Conservation (phyloP, 2,113 vertebrate genomes). For the Riparia riparia region DNA sequence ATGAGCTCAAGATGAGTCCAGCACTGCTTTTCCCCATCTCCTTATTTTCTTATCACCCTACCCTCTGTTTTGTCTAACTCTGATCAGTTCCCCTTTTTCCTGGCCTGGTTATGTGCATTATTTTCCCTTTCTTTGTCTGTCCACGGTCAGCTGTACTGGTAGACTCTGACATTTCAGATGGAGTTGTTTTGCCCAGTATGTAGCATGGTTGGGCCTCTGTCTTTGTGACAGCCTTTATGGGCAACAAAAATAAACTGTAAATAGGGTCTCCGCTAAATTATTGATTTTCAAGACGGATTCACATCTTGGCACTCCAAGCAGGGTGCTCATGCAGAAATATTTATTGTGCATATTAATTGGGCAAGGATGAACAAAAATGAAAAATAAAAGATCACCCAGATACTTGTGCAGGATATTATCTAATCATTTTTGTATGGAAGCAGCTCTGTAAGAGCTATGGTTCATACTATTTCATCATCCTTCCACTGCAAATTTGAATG, state of each 20-base stretch:
- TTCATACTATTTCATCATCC: neutral
- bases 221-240: neutral
- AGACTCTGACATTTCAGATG: neutral
- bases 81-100: neutral
- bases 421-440: neutral
- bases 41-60: neutral
- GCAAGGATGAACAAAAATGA: neutral
- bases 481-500: slow-evolving; percentile 21
- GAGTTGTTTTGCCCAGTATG: neutral
- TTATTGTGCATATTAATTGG: neutral
- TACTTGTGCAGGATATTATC: neutral
- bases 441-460: neutral
- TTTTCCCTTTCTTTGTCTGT: neutral
- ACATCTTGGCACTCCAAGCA: neutral
- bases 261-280: neutral
- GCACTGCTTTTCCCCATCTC: neutral
- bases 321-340: neutral
- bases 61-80: neutral
- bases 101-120: neutral
- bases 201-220: neutral
- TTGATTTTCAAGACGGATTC: neutral
- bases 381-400: neutral
- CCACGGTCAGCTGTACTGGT: neutral
- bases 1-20: neutral
- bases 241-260: neutral